Conservation (phyloP, 1,140 invertebrate genomes). For the Aradophagus sp. region DNA sequence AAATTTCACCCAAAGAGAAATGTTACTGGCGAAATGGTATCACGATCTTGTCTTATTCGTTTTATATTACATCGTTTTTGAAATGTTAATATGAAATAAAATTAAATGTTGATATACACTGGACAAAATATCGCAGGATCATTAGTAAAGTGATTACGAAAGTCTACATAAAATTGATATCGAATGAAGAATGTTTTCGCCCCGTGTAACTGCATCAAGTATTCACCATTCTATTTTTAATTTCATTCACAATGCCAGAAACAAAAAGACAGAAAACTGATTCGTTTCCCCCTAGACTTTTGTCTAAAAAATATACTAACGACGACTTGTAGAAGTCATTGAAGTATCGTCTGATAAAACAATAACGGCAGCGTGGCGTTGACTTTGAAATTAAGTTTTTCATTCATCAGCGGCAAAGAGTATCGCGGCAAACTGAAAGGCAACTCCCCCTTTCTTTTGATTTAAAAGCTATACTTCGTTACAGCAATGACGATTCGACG, state of each 20-base stretch:
- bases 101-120: too few species aligned
- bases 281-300: not conserved
- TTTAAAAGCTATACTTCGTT: conserved; percentile 63
- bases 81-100: too few species aligned
- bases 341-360: conserved; percentile 38
- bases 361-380: conserved; percentile 32
- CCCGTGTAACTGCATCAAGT: too few species aligned
- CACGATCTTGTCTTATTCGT: too few species aligned
- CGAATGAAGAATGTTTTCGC: too few species aligned
- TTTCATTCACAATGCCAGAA: too few species aligned
- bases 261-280: not conserved
- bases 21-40: too few species aligned
- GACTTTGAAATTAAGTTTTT: conserved; percentile 56
- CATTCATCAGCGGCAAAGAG: conserved; percentile 43
- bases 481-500: conserved; percentile 63
- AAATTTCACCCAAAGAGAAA: too few species aligned
- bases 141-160: too few species aligned
- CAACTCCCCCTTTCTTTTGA: conserved; percentile 53
- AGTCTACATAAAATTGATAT: not conserved
- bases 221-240: too few species aligned
- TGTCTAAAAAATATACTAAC: conserved; percentile 17
- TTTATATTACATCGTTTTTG: too few species aligned
- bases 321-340: conserved; percentile 32
- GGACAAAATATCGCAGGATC: too few species aligned
- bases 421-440: conserved; percentile 49